These are phyloP conservation scores for Liparis tanakae DNA, from an alignment of 2,797 vertebrate genomes.

Conservation along the genomic window DNA sequence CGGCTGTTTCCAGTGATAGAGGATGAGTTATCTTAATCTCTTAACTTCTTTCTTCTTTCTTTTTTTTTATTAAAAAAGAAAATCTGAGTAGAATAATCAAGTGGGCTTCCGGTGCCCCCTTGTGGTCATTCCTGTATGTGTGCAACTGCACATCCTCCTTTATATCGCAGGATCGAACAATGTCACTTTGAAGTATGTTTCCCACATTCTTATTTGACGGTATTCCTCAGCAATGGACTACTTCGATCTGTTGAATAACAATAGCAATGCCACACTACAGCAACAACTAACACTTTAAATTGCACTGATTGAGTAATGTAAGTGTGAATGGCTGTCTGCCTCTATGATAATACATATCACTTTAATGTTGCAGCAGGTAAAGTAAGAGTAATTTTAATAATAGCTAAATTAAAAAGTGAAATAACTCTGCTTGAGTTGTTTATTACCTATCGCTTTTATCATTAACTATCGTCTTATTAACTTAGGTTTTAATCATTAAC, in stretches of 20 bases:
- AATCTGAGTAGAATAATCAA: not conserved
- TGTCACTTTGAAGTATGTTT: not conserved
- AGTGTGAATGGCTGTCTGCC: too few species aligned
- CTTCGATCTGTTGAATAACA: not conserved
- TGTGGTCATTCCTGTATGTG: constrained; percentile 21
- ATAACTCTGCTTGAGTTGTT: too few species aligned
- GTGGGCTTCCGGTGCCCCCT: not conserved
- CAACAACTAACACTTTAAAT: not conserved
- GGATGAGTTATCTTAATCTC: not conserved
- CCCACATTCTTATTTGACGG: not conserved
- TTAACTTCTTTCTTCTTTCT: not conserved
- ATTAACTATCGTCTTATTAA: too few species aligned
- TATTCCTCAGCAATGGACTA: not conserved
- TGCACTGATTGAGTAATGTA: not conserved
- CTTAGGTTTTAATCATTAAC: too few species aligned
- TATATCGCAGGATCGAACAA: not conserved
- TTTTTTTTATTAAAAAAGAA: not conserved
- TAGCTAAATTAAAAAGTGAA: too few species aligned
- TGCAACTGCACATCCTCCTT: not conserved
- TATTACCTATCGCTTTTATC: too few species aligned
- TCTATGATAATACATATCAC: not conserved
- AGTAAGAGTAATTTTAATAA: not conserved
- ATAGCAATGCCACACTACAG: not conserved
- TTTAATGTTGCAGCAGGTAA: not conserved
- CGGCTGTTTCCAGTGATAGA: not conserved